Evolutionary conservation across 2,113 vertebrate species (phyloP).

Genomic region (Rhadina sibilatrix): DNA sequence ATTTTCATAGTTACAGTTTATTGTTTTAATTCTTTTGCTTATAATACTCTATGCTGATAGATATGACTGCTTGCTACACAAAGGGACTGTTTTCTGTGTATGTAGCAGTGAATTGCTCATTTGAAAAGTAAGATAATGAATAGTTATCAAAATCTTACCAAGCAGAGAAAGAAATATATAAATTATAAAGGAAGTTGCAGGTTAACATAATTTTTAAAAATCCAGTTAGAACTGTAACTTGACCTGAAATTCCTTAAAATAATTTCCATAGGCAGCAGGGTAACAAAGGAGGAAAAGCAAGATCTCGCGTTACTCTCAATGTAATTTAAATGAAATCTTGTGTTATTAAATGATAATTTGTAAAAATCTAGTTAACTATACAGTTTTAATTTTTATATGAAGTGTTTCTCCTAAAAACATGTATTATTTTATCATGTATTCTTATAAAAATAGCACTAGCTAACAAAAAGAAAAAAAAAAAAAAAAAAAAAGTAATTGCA

Average conservation of each 20-base stretch:
- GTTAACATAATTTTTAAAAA: not conserved
- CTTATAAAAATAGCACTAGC: not conserved
- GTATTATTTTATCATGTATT: not conserved
- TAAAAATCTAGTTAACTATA: not conserved
- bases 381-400: not conserved
- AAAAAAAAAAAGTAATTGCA: not conserved
- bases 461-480: no score
- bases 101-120: not conserved
- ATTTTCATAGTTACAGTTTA: not conserved
- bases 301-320: rapidly evolving
- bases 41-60: not conserved
- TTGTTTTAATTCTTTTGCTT: not conserved
- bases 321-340: not conserved
- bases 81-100: not conserved
- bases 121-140: not conserved
- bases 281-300: not conserved
- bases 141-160: not conserved
- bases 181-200: not conserved
- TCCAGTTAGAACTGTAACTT: not conserved
- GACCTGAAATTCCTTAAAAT: not conserved
- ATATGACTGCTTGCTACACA: not conserved
- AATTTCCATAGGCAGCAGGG: not conserved
- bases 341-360: not conserved
- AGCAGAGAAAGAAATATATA: not conserved
- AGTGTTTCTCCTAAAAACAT: not conserved